These are phyloP conservation scores for Stigmatopora argus DNA, from an alignment of 2,113 vertebrate species.

Conservation along the genomic window DNA sequence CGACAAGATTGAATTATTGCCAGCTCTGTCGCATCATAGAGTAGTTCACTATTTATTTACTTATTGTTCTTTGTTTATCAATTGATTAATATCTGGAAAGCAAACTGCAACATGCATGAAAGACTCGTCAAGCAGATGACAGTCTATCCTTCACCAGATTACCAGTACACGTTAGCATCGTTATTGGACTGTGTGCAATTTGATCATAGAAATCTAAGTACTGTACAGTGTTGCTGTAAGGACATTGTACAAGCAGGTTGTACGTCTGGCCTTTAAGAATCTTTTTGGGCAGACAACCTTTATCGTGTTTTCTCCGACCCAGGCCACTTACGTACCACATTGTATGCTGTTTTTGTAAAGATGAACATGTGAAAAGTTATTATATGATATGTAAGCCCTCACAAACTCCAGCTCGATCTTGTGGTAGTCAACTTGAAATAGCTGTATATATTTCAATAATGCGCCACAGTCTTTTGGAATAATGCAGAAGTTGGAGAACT, in stretches of 20 bases:
- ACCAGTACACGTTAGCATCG: too few species aligned
- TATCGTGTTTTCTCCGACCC: background rate
- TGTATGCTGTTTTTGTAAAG: background rate
- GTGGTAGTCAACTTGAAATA: background rate
- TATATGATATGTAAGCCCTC: background rate
- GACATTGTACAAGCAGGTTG: background rate
- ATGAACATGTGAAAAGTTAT: background rate
- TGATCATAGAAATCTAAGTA: background rate
- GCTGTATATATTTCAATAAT: constrained; percentile 10
- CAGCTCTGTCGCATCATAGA: background rate
- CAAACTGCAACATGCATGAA: background rate
- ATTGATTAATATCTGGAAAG: background rate
- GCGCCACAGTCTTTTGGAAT: constrained; percentile 7
- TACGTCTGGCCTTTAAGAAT: background rate
- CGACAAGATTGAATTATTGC: background rate
- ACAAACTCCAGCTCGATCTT: background rate
- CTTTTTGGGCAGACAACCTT: background rate
- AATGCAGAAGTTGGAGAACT: constrained; percentile 11
- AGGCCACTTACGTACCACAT: background rate
- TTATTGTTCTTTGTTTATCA: background rate
- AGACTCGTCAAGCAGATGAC: background rate
- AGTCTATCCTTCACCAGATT: too few species aligned
- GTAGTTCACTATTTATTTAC: background rate
- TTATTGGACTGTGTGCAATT: background rate
- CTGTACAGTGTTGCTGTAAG: background rate